These are phyloP conservation scores for Amitus sp. DNA, from an alignment of 2,888 invertebrate species.

Conservation along the genomic window DNA sequence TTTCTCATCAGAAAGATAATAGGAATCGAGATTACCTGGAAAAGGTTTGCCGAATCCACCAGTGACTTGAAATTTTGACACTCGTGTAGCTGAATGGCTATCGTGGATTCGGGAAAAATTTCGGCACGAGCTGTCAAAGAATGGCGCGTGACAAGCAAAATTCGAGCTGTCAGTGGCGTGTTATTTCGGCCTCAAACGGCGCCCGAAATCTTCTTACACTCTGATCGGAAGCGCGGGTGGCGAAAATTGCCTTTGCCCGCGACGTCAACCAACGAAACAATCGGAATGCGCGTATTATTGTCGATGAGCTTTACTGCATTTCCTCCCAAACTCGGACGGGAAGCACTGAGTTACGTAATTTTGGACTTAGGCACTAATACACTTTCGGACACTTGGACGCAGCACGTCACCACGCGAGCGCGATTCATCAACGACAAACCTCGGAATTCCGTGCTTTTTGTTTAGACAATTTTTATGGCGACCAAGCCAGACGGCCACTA, in stretches of 20 bases:
- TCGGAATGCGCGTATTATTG: slow-evolving; percentile 5
- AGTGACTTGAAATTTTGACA: background rate
- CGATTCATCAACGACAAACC: slow-evolving; percentile 15
- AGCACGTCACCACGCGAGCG: slow-evolving; percentile 2
- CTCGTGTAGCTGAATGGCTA: background rate
- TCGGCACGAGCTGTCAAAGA: slow-evolving; percentile 2
- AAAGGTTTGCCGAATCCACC: background rate
- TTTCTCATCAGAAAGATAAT: no score
- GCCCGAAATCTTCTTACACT: no score
- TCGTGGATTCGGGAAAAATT: background rate
- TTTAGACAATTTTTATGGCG: slow-evolving; percentile 37
- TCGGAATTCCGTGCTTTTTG: slow-evolving; percentile 15
- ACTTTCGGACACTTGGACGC: slow-evolving; percentile 13
- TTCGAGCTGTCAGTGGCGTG: background rate
- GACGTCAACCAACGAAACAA: background rate
- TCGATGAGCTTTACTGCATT: background rate
- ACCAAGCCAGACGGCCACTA: slow-evolving; percentile 64
- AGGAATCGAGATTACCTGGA: background rate
- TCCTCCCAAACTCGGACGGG: background rate
- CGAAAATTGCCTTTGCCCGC: no score
- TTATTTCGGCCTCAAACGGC: background rate
- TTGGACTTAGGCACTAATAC: background rate
- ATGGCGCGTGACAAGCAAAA: background rate
- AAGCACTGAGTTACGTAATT: slow-evolving; percentile 2
- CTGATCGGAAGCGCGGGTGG: no score